Conservation (phyloP, 2,113 vertebrate genomes). For the Anas platyrhynchos region DNA sequence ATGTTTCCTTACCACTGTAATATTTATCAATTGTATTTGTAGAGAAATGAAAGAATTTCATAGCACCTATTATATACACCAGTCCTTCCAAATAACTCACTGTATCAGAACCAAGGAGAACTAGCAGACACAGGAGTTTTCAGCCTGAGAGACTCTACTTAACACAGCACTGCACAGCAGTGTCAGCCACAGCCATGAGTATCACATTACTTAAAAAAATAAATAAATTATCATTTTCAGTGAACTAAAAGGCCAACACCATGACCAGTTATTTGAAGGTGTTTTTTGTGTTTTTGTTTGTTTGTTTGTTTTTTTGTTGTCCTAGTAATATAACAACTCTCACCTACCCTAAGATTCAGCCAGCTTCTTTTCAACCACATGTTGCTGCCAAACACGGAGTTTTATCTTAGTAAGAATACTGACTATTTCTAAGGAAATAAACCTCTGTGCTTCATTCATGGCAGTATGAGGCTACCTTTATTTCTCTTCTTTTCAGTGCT, state of each 20-base stretch:
- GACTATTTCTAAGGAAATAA: neutral
- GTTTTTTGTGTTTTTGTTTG: neutral
- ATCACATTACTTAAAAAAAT: constrained; percentile 24
- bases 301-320: neutral
- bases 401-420: neutral
- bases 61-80: neutral
- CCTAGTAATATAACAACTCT: neutral
- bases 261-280: neutral
- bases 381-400: neutral
- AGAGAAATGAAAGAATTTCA: neutral
- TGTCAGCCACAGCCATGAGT: neutral
- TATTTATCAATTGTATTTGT: neutral
- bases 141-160: neutral
- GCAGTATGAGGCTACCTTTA: neutral
- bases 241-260: neutral
- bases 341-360: neutral
- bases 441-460: neutral
- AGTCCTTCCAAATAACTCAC: neutral
- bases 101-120: neutral
- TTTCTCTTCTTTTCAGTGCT: neutral
- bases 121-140: neutral
- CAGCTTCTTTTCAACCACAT: neutral
- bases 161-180: neutral
- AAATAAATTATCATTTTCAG: neutral
- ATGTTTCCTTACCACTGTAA: neutral